phyloP scores from a whole-genome alignment of 2,113 vertebrate species.

The Pantherophis guttatus region DNA sequence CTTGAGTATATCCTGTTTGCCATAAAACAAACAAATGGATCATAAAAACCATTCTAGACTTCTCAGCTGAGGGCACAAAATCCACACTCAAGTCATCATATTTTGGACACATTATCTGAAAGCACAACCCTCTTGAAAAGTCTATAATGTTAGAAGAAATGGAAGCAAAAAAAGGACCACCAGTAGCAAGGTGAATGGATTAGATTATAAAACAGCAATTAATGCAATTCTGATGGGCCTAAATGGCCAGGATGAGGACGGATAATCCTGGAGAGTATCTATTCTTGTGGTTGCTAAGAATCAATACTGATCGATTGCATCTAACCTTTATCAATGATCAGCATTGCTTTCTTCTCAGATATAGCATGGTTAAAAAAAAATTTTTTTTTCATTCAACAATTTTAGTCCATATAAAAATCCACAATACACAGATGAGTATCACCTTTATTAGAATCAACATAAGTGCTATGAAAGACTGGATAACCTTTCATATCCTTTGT shows the following conservation, averaged over 20 bases:
- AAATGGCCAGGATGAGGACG: background rate
- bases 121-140: background rate
- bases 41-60: background rate
- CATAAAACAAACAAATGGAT: background rate
- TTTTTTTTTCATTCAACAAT: background rate
- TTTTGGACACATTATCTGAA: background rate
- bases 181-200: background rate
- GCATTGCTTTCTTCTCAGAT: background rate
- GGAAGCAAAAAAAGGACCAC: background rate
- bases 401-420: background rate
- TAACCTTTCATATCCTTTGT: background rate
- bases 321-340: background rate
- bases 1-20: background rate
- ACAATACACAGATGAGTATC: background rate
- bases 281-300: background rate
- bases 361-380: background rate
- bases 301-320: background rate
- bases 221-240: background rate
- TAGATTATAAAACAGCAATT: background rate
- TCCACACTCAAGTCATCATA: background rate
- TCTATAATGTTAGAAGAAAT: background rate
- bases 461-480: background rate
- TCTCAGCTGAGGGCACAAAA: background rate
- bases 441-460: background rate
- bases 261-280: background rate